A percentile compares a stretch with the other conserved stretches of the same genome.
phyloP scores from a whole-genome alignment of 1,140 invertebrate genomes.

The Euglossa dilemma region DNA sequence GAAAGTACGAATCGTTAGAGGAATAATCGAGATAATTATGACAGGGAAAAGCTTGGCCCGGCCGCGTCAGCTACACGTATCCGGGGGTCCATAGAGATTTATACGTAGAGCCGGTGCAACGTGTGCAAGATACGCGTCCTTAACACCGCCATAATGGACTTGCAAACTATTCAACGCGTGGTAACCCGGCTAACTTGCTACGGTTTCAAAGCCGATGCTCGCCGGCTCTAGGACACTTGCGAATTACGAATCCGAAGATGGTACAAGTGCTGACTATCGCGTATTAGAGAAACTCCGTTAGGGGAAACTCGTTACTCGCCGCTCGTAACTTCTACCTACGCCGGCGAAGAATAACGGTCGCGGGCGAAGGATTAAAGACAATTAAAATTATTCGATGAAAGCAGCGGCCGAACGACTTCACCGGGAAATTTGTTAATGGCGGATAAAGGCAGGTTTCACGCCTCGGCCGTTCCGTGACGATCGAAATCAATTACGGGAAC shows the following conservation, averaged over 20 bases:
- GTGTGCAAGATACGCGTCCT: constrained; percentile 49
- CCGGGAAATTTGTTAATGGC: constrained; percentile 1
- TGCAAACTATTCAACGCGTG: constrained; percentile 64
- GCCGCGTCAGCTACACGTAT: background rate
- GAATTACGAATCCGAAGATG: constrained; percentile 44
- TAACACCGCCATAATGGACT: constrained; percentile 65
- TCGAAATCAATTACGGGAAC: constrained; percentile 37
- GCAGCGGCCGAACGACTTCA: background rate
- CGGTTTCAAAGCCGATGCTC: constrained; percentile 52
- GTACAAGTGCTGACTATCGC: constrained; percentile 58
- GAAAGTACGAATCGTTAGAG: background rate
- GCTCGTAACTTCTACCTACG: background rate
- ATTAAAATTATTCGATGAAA: constrained; percentile 20
- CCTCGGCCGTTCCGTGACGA: constrained; percentile 13
- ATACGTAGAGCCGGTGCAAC: constrained; percentile 24
- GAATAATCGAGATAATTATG: background rate
- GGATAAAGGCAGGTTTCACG: constrained; percentile 18
- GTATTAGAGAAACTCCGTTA: constrained; percentile 52
- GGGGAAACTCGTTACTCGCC: constrained; percentile 50
- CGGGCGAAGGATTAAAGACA: constrained; percentile 2
- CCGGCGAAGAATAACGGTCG: background rate
- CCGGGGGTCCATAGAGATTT: constrained; percentile 21
- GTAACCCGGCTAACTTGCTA: constrained; percentile 60
- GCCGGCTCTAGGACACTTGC: constrained; percentile 33
- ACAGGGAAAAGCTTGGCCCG: background rate